Evolutionary conservation across 2,113 vertebrate genomes (phyloP).

Genomic region (Labeo rohita): DNA sequence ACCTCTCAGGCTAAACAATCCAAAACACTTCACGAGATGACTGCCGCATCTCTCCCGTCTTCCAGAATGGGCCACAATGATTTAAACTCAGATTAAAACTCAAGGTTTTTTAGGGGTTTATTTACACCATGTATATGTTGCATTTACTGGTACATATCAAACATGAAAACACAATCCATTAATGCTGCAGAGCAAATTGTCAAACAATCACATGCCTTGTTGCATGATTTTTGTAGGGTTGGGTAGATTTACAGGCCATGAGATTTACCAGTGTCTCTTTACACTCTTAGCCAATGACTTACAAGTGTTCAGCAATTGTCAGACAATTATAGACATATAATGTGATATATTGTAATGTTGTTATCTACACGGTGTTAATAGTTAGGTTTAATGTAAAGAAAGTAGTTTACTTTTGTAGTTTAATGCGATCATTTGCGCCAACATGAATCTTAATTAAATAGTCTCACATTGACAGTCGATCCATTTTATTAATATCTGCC

Average conservation of each 20-base stretch:
- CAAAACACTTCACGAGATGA: slow-evolving; percentile 11
- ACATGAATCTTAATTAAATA: neutral
- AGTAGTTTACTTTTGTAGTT: neutral
- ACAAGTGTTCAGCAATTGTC: neutral
- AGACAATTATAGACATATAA: slow-evolving; percentile 5
- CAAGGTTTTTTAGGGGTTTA: neutral
- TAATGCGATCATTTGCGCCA: neutral
- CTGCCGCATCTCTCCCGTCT: neutral
- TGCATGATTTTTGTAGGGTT: neutral
- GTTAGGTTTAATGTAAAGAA: neutral
- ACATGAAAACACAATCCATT: slow-evolving; percentile 13
- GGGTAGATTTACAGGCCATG: neutral
- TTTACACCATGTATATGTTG: slow-evolving; percentile 28
- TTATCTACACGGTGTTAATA: neutral
- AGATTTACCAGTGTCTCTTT: slow-evolving; percentile 24
- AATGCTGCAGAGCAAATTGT: slow-evolving; percentile 13
- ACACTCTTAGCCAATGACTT: neutral
- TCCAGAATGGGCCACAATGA: neutral
- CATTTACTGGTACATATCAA: slow-evolving; percentile 26
- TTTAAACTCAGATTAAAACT: neutral
- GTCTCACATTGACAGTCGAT: neutral
- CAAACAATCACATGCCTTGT: slow-evolving; percentile 18
- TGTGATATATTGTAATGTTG: slow-evolving; percentile 5
- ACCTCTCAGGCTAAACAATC: slow-evolving; percentile 21
- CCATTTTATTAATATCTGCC: neutral